Conservation (phyloP, 1,140 invertebrate species). For the Drosophila obscura region DNA sequence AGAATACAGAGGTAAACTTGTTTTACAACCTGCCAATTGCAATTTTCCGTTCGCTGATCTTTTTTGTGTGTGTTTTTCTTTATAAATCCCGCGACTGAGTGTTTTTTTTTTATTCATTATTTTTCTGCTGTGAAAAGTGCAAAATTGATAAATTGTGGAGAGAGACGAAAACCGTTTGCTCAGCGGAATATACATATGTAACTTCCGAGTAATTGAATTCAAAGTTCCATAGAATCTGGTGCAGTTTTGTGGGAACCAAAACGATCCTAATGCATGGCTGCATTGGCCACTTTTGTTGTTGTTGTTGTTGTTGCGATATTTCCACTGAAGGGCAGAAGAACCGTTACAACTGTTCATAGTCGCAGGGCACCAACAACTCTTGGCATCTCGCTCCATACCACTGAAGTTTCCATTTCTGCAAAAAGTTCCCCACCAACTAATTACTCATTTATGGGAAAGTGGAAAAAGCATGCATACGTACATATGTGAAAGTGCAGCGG, state of each 20-base stretch:
- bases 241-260: slow-evolving; percentile 8
- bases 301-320: no score
- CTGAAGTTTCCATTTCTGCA: neutral
- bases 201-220: neutral
- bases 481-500: slow-evolving; percentile 2
- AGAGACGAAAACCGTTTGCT: slow-evolving; percentile 14
- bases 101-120: slow-evolving; percentile 5
- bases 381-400: no score
- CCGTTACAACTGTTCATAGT: no score
- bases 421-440: slow-evolving; percentile 42
- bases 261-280: slow-evolving; percentile 6
- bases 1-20: slow-evolving; percentile 66
- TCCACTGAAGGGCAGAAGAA: no score
- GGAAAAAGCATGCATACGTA: neutral
- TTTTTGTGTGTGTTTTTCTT: slow-evolving; percentile 5
- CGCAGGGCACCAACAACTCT: no score
- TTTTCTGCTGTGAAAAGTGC: slow-evolving; percentile 3
- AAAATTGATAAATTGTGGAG: neutral
- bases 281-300: neutral
- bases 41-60: slow-evolving; percentile 19
- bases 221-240: slow-evolving; percentile 14
- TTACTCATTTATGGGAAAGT: slow-evolving; percentile 54
- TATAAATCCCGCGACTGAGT: neutral
- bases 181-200: slow-evolving; percentile 22
- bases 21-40: slow-evolving; percentile 59